Conservation (phyloP, 2,888 invertebrate species). For the Pseudanteris insignis region DNA sequence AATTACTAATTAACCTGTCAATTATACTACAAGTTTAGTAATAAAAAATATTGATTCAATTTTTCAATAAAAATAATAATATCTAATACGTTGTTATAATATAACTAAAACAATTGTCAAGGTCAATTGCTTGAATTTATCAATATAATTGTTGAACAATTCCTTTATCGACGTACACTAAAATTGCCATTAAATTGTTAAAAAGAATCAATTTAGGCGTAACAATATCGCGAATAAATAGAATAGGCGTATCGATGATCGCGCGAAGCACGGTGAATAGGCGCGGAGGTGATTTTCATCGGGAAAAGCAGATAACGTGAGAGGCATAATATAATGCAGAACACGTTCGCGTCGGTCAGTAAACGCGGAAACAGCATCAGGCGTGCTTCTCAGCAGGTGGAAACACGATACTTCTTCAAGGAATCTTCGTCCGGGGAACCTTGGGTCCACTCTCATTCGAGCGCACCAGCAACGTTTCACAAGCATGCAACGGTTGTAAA, state of each 20-base stretch:
- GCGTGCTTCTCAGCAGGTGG: conserved; percentile 40
- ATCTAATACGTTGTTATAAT: too few relatives aligned
- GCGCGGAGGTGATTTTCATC: conserved; percentile 16
- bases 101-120: too few relatives aligned
- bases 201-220: too few relatives aligned
- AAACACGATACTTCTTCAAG: conserved; percentile 43
- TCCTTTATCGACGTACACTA: too few relatives aligned
- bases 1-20: too few relatives aligned
- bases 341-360: conserved; percentile 39
- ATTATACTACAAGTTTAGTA: too few relatives aligned
- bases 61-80: too few relatives aligned
- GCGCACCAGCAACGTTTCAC: conserved; percentile 39
- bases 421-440: conserved; percentile 42
- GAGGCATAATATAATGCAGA: conserved; percentile 27
- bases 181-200: too few relatives aligned
- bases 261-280: background rate
- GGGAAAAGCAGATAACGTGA: conserved; percentile 12
- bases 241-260: conserved; percentile 2
- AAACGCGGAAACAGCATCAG: conserved; percentile 39
- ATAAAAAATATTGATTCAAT: too few relatives aligned
- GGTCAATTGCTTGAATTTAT: too few relatives aligned
- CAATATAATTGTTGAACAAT: too few relatives aligned
- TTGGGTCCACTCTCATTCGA: conserved; percentile 42
- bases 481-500: conserved; percentile 42
- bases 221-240: background rate